These are phyloP conservation scores for Vespertilio murinus DNA, from an alignment of 2,797 vertebrate genomes.

Conservation along the genomic window DNA sequence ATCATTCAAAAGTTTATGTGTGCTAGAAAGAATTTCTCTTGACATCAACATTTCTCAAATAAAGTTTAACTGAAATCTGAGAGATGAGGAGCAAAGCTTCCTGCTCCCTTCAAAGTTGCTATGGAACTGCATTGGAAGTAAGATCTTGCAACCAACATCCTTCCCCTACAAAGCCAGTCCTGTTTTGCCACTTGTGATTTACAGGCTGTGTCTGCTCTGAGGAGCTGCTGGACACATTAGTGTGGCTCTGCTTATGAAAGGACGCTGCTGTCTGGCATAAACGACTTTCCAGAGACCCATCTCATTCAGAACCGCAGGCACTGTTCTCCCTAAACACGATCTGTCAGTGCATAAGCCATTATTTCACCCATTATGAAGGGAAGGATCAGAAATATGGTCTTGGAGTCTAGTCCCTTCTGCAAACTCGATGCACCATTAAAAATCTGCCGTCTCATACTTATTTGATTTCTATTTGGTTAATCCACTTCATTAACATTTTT, in stretches of 20 bases:
- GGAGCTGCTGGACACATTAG: conserved; percentile 71
- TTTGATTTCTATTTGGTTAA: conserved; percentile 21
- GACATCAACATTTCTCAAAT: neutral
- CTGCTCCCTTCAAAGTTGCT: neutral
- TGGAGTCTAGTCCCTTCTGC: neutral
- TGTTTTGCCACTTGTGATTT: conserved; percentile 69
- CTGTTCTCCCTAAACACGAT: conserved; percentile 26
- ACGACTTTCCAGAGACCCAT: conserved; percentile 66
- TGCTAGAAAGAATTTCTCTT: neutral
- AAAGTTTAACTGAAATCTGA: neutral
- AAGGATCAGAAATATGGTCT: neutral
- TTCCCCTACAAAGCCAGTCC: conserved; percentile 62
- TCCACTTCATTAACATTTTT: conserved; percentile 7
- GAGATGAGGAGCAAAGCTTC: neutral
- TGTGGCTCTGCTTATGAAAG: conserved; percentile 61
- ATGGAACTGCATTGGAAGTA: conserved; percentile 10
- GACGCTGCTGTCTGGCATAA: conserved; percentile 69
- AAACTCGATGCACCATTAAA: neutral
- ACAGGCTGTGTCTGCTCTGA: conserved; percentile 64
- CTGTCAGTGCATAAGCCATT: neutral
- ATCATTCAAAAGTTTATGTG: neutral
- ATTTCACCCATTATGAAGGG: conserved; percentile 1
- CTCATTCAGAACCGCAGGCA: conserved; percentile 60
- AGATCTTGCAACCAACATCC: conserved; percentile 12
- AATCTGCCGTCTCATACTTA: conserved; percentile 12